Evolutionary conservation across 1,140 invertebrate genomes (phyloP), one percentile per base, ranked within the genome.

Genomic region (Megalopta genalis): DNA sequence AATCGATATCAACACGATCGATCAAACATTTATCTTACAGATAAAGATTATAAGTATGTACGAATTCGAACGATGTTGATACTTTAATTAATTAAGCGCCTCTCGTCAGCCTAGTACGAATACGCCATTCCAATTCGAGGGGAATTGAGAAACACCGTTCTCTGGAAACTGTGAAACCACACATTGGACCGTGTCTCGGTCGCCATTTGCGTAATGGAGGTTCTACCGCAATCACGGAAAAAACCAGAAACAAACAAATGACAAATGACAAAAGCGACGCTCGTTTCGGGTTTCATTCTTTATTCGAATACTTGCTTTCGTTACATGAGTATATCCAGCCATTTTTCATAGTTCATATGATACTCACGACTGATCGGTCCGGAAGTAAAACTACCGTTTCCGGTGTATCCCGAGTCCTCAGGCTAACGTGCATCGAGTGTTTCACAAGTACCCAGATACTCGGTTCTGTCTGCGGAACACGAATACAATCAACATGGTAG

Each of bases 401-500:
- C 25, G 60, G 67, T 57, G 25, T 60, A 63, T 71, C 70, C 68
- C 67, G 76, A 71, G 68, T 77, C 68, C 76, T 77, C 68, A 32
- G 76, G 32, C 68, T 77, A 72, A 71, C 39, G 76, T 77, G 71
- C 76, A 71, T 72, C 76, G 14, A 78, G 76, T 63, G 76, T 78
- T 64, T 78, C 69, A 72, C 69, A 72, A 65, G 68, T 54, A 71
- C 57, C 76, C 76, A 59, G 76, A 54, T 72, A 78, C 76, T 78
- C 68, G 76, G n/a, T 77, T 72, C 60, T 64, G 76, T 78, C 60
- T 78, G 67, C 60, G 76, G 68, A 77, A 77, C 69, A 72, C 76
- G 76, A 78, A 72, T 78, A 64, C 76, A 72, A 78, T 78, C 76
- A 78, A 72, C 76, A 78, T 54, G 25, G 72, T 57, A 72, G 63